These are phyloP conservation scores for Diarsia brunnea DNA, from an alignment of 2,888 invertebrate genomes.

Conservation along the genomic window DNA sequence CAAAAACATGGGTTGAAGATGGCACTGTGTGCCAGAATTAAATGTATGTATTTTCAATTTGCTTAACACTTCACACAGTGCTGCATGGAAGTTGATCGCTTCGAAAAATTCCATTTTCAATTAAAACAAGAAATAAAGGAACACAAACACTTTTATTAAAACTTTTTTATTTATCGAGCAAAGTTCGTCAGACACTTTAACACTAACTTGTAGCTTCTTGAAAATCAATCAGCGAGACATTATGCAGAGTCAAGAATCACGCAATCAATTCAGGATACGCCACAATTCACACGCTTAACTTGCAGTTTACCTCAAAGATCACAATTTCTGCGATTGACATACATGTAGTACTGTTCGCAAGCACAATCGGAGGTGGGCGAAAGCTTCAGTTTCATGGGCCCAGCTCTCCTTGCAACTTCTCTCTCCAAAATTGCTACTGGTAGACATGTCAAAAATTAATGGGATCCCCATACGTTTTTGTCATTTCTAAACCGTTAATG, in stretches of 20 bases:
- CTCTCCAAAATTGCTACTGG: slow-evolving; percentile 11
- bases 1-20: slow-evolving; percentile 58
- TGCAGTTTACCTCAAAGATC: slow-evolving; percentile 30
- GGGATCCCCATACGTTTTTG: slow-evolving; percentile 24
- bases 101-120: slow-evolving; percentile 47
- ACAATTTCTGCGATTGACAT: slow-evolving; percentile 64
- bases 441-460: slow-evolving; percentile 10
- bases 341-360: slow-evolving; percentile 67
- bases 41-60: slow-evolving; percentile 66
- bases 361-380: slow-evolving; percentile 55
- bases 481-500: slow-evolving; percentile 6
- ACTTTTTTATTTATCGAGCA: slow-evolving; percentile 19
- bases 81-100: slow-evolving; percentile 70
- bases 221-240: slow-evolving; percentile 31
- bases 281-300: slow-evolving; percentile 56
- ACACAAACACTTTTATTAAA: slow-evolving; percentile 26
- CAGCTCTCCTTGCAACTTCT: slow-evolving; percentile 57
- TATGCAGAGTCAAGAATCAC: slow-evolving; percentile 25
- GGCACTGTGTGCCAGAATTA: slow-evolving; percentile 47
- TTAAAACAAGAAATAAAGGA: slow-evolving; percentile 9
- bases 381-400: slow-evolving; percentile 79
- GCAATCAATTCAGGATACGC: slow-evolving; percentile 33
- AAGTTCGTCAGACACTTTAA: slow-evolving; percentile 6
- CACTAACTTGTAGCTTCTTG: slow-evolving; percentile 17
- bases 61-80: slow-evolving; percentile 64